Conservation (phyloP, 2,888 invertebrate genomes). For the Tinea pellionella region DNA sequence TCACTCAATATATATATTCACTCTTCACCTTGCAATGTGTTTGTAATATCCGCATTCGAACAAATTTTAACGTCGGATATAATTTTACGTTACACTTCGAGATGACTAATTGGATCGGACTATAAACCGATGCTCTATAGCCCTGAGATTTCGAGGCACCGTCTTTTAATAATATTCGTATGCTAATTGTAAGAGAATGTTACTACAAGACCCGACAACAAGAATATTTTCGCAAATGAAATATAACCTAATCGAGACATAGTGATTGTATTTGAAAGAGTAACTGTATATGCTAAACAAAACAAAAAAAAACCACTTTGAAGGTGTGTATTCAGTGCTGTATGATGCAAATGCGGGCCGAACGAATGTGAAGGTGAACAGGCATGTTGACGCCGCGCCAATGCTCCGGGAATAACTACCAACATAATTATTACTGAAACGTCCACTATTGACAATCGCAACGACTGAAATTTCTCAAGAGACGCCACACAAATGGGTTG, state of each 20-base stretch:
- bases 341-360: too few relatives aligned
- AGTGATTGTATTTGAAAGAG: too few relatives aligned
- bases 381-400: constrained; percentile 47
- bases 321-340: constrained; percentile 1
- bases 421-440: not conserved
- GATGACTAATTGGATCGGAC: constrained; percentile 18
- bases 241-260: too few relatives aligned
- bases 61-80: not conserved
- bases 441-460: not conserved
- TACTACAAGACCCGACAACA: too few relatives aligned
- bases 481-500: not conserved
- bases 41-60: not conserved
- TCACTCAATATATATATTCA: too few relatives aligned
- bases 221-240: too few relatives aligned
- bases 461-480: not conserved
- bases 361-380: constrained; percentile 47
- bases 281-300: too few relatives aligned
- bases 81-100: not conserved
- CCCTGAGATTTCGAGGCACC: constrained; percentile 18
- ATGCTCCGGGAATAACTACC: constrained; percentile 18
- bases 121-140: constrained; percentile 15
- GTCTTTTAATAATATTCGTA: constrained; percentile 14
- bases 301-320: not conserved
- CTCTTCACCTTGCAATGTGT: not conserved
- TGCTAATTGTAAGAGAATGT: not conserved